Base-by-base conservation (phyloP, 1,140 invertebrate species). In the Drosophila neocordata region DNA sequence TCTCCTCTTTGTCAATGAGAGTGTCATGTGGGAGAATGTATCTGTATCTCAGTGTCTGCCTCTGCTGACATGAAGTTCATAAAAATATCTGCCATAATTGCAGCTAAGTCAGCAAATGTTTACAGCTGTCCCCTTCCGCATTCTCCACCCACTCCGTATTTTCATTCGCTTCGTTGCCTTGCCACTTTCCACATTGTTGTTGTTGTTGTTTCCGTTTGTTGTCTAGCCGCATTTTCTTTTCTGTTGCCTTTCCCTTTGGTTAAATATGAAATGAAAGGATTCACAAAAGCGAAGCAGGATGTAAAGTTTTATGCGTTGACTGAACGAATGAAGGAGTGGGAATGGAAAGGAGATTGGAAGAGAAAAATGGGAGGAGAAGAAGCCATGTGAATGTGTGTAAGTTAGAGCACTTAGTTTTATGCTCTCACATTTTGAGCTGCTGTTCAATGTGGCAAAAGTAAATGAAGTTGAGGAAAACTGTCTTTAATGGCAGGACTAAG, bases 181-280 rank as follows among this genome's bases (percentile, higher is more conserved):
- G 27, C 35, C 62, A n/a, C 22, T 52, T 56, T 8, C 52, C 34
- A 24, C 20, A 38, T 20, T 41, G 22, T 22, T 6, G 27, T 41
- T 53, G 41, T 27, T 52, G 24, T 61, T 37, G 20, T 37, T 15
- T 51, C 2, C 15, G 66, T 31, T 31, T 56, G 37, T 52, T 58
- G 69, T 58, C 60, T 72, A 65, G 69, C 69, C 69, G n/a, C 58
- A 44, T 24, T 56, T 69, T 63, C 27, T 37, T 69, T 56, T 8
- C 59, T 12, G 60, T 35, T 31, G 53, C 20, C 24, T 12, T 62
- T 7, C 22, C 22, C 24, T 27, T 56, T 63, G 27, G 37, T 48
- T 82, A 71, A 72, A 83, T 71, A 55, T 74, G 68, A 72, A 78
- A 82, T 82, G 75, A 83, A 83, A 83, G 79, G 79, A 82, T 75